Evolutionary conservation across 2,797 vertebrate species (phyloP).

Genomic region (Loriculus beryllinus): DNA sequence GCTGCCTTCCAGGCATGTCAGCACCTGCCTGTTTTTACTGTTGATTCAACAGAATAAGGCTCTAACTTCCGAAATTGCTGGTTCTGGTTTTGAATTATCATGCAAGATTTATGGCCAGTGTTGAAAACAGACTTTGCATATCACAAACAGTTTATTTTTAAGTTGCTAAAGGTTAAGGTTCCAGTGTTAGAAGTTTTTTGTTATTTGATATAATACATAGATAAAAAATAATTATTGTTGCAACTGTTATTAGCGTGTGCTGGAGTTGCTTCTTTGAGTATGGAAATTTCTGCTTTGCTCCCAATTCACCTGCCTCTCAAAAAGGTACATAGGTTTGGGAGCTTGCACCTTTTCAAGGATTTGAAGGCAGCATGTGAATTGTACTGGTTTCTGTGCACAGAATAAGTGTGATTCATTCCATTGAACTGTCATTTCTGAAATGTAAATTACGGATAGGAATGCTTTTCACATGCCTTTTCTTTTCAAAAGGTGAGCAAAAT

Average conservation of each 20-base stretch:
- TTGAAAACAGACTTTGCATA: neutral
- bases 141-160: neutral
- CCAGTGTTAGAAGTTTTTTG: neutral
- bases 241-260: neutral
- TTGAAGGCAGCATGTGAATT: neutral
- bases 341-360: neutral
- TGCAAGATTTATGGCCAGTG: neutral
- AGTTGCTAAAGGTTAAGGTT: neutral
- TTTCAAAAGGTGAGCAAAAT: slow-evolving; percentile 61
- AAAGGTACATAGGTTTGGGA: neutral
- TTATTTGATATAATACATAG: neutral
- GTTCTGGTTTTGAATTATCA: neutral
- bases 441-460: slow-evolving; percentile 49
- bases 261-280: neutral
- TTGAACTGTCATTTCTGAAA: slow-evolving; percentile 54
- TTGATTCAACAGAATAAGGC: neutral
- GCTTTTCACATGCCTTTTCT: slow-evolving; percentile 9
- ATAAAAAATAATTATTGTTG: neutral
- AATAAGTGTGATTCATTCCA: slow-evolving; percentile 21
- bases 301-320: neutral
- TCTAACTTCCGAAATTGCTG: neutral
- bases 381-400: neutral
- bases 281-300: neutral
- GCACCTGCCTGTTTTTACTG: neutral
- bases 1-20: neutral